Evolutionary conservation across 2,113 vertebrate species (phyloP).

Genomic region (Hystrix brachyura): DNA sequence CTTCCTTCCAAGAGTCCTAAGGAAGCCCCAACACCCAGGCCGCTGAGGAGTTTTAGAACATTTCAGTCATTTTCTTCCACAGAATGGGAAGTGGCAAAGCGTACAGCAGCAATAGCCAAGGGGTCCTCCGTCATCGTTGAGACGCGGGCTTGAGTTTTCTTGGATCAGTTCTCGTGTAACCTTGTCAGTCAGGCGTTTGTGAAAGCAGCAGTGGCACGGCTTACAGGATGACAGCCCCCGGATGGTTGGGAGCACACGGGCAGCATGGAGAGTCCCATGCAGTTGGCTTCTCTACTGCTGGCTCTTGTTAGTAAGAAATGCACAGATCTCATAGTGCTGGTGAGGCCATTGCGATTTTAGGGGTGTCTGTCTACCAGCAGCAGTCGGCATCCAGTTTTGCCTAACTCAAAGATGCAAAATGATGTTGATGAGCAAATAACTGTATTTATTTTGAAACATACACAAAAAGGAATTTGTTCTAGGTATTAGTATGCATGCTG

Average conservation of each 20-base stretch:
- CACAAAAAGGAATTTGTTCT: not conserved
- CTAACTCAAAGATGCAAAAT: not conserved
- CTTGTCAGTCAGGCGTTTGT: conserved; percentile 55
- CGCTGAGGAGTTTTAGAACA: not conserved
- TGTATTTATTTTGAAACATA: conserved; percentile 13
- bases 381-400: not conserved
- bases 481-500: not conserved
- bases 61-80: conserved; percentile 1
- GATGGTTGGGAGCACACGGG: not conserved
- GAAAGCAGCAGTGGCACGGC: not conserved
- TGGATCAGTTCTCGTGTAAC: conserved; percentile 49
- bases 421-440: not conserved
- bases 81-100: not conserved
- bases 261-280: not conserved
- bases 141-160: conserved; percentile 45
- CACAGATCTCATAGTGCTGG: not conserved
- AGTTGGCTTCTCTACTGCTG: not conserved
- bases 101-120: not conserved
- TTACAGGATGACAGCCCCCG: conserved; percentile 10
- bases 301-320: not conserved
- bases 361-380: not conserved
- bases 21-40: not conserved
- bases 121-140: conserved; percentile 1
- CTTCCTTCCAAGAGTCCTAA: not conserved
- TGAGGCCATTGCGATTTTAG: conserved; percentile 1